Evolutionary conservation across 2,113 vertebrate genomes (phyloP), one percentile per base, ranked within the genome.

Genomic region (Pavo muticus): DNA sequence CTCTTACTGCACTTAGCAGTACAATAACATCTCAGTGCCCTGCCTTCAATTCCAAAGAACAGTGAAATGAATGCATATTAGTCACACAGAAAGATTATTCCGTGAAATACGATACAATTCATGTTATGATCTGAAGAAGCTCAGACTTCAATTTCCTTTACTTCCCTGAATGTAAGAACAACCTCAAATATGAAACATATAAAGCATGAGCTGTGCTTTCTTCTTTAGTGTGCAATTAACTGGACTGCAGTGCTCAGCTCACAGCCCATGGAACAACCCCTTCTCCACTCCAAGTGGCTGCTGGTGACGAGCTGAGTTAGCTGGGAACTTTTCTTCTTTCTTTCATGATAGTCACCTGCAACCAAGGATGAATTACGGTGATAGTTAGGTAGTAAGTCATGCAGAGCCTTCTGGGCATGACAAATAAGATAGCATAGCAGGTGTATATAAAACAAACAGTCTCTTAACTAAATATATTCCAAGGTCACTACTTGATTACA

Each of bases 1-100:
- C 82, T 94, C 92, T 94, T 77, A 80, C 63, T 97, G 84, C 90
- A 91, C 87, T 95, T 94, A 93, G 82, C 72, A 90, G 54, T 90
- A 87, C 87, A 90, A 52, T 88, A 89, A 59, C 87, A 80, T 90
- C 79, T 84, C 80, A n/a, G 92, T 80, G 79, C 61, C 93, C 90
- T 88, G 27, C 79, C 69, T 86, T 86, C 93, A 78, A 8, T 83
- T 91, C 89, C 78, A 80, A 71, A 84, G 82, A 86, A 52, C 14
- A 5, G 80, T 37, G 85, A 93, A 91, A 93, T 60, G 85, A 81
- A 44, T 90, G 68, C 85, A 64, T 70, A 59, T 67, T 76, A 90
- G 69, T 82, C 92, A 91, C 81, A 79, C 72, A 90, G 74, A 92
- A 94, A 81, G 44, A 61, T 77, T 56, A 84, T 94, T 94, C 73